Percentiles rank a stretch among this genome's conserved stretches.
Conservation (phyloP, 2,888 invertebrate species). For the Diogma glabrata region DNA sequence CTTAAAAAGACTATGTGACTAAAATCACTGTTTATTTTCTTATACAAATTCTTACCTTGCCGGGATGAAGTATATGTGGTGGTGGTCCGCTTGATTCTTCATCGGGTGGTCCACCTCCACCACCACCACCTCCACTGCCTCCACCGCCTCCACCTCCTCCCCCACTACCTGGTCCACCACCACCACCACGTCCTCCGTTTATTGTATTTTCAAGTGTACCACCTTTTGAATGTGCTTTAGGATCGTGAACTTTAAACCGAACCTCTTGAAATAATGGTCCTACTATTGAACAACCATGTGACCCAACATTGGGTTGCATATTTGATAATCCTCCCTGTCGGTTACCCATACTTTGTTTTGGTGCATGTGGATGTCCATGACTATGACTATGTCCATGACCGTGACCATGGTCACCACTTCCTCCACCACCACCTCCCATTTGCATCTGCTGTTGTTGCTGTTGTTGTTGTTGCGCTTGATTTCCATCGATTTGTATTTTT, state of each 20-base stretch:
- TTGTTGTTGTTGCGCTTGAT: constrained; percentile 65
- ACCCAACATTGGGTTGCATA: constrained; percentile 39
- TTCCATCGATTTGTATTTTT: constrained; percentile 70
- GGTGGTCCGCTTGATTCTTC: constrained; percentile 38
- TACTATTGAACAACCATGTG: constrained; percentile 49
- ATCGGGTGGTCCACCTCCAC: constrained; percentile 49
- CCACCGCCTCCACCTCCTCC: constrained; percentile 26
- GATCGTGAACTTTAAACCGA: constrained; percentile 89
- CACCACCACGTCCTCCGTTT: constrained; percentile 61
- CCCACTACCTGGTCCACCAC: constrained; percentile 43
- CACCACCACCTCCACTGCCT: constrained; percentile 33
- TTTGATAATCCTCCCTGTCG: constrained; percentile 40
- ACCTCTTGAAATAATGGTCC: constrained; percentile 74
- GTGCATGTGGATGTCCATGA: constrained; percentile 40
- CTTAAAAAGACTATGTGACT: too few species aligned
- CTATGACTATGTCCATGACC: constrained; percentile 39
- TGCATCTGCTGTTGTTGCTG: constrained; percentile 70
- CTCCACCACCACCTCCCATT: constrained; percentile 32
- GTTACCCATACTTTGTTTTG: constrained; percentile 40
- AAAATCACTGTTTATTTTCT: too few species aligned
- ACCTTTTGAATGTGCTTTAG: constrained; percentile 86
- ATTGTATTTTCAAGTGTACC: constrained; percentile 85
- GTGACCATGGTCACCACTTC: constrained; percentile 40
- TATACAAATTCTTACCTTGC: constrained; percentile 47
- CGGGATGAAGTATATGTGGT: constrained; percentile 73